A percentile compares a stretch with the other conserved stretches of the same genome.
These are phyloP conservation scores for Hemitrygon akajei DNA, from an alignment of 2,797 vertebrate genomes.

Conservation along the genomic window DNA sequence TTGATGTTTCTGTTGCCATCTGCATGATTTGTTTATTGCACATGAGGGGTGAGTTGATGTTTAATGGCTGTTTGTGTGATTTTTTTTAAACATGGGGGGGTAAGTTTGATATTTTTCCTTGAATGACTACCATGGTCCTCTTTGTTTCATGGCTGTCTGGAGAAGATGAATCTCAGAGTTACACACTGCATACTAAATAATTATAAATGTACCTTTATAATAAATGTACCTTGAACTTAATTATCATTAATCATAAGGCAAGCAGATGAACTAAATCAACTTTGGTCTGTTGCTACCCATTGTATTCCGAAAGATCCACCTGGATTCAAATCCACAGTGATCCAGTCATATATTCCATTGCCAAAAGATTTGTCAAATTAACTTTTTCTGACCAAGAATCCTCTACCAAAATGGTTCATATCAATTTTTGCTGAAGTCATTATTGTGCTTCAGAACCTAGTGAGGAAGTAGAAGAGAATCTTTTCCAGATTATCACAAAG, in stretches of 20 bases:
- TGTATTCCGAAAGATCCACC: not conserved
- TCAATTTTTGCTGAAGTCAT: not conserved
- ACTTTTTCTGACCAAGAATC: not conserved
- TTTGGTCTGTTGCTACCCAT: not conserved
- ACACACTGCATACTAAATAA: too few relatives aligned
- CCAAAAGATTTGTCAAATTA: not conserved
- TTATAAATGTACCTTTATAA: too few relatives aligned
- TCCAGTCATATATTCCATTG: not conserved
- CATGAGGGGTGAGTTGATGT: too few relatives aligned
- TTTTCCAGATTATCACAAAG: not conserved
- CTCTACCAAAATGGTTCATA: not conserved
- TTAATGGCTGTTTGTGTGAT: too few relatives aligned
- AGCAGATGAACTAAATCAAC: not conserved
- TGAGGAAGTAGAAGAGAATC: not conserved
- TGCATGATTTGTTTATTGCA: too few relatives aligned
- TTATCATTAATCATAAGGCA: not conserved
- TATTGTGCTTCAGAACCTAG: not conserved
- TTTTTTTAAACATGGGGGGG: too few relatives aligned
- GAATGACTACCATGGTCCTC: too few relatives aligned
- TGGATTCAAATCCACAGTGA: not conserved
- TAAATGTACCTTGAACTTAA: not conserved
- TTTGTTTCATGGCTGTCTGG: too few relatives aligned
- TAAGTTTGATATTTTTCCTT: too few relatives aligned
- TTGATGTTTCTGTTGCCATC: too few relatives aligned
- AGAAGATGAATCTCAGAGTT: too few relatives aligned